Base-by-base conservation (phyloP, 2,113 vertebrate genomes). In the Semnornis frantzii region DNA sequence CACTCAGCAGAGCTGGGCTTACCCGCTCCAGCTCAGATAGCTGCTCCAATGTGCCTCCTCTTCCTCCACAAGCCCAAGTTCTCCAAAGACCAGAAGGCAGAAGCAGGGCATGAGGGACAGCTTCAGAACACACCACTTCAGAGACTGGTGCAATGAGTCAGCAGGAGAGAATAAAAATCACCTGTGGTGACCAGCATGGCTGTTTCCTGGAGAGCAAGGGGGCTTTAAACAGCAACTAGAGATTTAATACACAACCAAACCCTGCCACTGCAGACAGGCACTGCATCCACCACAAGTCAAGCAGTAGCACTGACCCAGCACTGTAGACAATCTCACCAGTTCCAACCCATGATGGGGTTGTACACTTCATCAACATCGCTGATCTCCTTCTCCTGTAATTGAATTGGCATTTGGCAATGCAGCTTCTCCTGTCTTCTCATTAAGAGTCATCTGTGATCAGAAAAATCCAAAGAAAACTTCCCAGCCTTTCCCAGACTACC, bases 31-130 rank as follows among this genome's bases (percentile, higher is more conserved):
- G 60, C 30, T 80, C 63, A 18, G 21, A 5, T 15, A 13, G 9
- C 34, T 0, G 5, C 62, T 39, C 21, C 77, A 46, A 52, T 0
- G 0, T 5, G 11, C 3, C 15, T 50, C 28, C 44, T 74, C 46
- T 23, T 73, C 69, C 52, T 89, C 39, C 59, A 21, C 1, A 2
- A 55, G 46, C 30, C 34, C 0, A 1, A 50, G n/a, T 48, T 72
- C 46, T 44, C 48, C 30, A 2, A 19, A 54, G 71, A 28, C 18
- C 4, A 3, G 31, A 58, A 71, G 33, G 48, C 54, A 60, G 68
- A 58, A 64, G 21, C n/a, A 50, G 80, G 28, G 46, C 9, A 1
- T 0, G 1, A 42, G 62, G 46, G 8, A 44, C 80, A 85, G 57
- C 20, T 48, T 30, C 65, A 60, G 79, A 54, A 68, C 39, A 57